A percentile compares a stretch with the other conserved stretches of the same genome.
Conservation (phyloP, 2,797 vertebrate species). For the Brachyrhaphis roseni region DNA sequence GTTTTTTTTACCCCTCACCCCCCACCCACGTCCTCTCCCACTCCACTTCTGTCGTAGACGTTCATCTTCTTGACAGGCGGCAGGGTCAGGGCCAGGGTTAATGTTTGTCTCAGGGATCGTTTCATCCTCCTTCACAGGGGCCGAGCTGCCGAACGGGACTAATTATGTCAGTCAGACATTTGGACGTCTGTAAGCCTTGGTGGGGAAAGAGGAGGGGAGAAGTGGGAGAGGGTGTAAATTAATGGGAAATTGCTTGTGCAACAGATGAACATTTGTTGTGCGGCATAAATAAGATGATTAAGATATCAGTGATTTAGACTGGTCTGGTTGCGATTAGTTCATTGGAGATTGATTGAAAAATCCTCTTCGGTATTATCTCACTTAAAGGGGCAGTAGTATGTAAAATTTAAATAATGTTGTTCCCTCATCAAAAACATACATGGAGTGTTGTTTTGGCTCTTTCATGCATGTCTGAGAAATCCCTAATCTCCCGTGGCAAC, state of each 20-base stretch:
- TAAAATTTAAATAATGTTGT: no score
- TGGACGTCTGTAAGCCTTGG: conserved; percentile 58
- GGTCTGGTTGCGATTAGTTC: conserved; percentile 34
- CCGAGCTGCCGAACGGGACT: conserved; percentile 49
- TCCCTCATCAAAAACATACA: no score
- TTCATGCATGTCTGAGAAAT: no score
- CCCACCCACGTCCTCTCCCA: no score
- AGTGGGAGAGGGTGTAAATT: conserved; percentile 39
- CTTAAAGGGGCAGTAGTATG: conserved; percentile 4
- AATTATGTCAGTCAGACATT: conserved; percentile 59
- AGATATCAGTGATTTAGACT: conserved; percentile 40
- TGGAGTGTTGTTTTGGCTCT: no score
- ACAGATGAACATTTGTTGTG: conserved; percentile 73
- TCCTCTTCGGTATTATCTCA: conserved; percentile 42
- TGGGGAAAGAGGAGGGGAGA: not conserved
- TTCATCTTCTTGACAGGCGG: conserved; percentile 76
- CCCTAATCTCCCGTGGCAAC: no score
- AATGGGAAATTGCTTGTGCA: conserved; percentile 44
- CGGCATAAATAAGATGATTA: conserved; percentile 43
- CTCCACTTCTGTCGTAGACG: conserved; percentile 51
- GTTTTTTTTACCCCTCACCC: conserved; percentile 46
- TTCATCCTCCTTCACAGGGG: conserved; percentile 59
- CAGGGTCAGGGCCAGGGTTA: conserved; percentile 69
- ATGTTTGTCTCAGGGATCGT: conserved; percentile 75
- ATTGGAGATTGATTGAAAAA: conserved; percentile 34